Percentiles rank a stretch among this genome's conserved stretches.
Conservation (phyloP, 2,113 vertebrate genomes). For the Cavia aperea region DNA sequence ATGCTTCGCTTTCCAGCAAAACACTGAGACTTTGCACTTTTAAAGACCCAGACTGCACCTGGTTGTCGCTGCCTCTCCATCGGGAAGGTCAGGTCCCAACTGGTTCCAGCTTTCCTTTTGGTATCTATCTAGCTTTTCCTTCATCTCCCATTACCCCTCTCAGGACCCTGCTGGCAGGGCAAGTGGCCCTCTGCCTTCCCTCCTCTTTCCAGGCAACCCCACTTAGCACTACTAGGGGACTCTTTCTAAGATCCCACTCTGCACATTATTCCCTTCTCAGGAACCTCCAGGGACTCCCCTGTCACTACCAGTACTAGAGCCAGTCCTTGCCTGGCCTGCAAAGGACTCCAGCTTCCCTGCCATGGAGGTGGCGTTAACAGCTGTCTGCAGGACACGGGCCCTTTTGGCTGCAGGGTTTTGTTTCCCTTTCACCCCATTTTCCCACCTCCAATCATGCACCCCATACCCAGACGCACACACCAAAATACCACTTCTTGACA, state of each 20-base stretch:
- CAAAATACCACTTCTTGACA: neutral
- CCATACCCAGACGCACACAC: neutral
- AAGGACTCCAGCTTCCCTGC: neutral
- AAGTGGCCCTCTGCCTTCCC: neutral
- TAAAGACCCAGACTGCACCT: neutral
- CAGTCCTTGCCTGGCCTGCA: neutral
- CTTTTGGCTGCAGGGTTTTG: neutral
- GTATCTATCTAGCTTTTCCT: neutral
- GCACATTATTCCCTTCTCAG: neutral
- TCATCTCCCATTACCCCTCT: neutral
- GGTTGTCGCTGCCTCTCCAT: neutral
- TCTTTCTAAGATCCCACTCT: neutral
- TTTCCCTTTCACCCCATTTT: neutral
- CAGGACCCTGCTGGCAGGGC: neutral
- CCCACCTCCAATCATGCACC: neutral
- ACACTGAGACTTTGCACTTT: neutral
- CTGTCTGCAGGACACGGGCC: neutral
- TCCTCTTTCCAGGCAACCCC: neutral
- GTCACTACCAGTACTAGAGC: neutral
- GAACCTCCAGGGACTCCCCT: neutral
- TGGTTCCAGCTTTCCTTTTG: neutral
- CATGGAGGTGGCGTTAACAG: neutral
- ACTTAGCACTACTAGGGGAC: too few species aligned
- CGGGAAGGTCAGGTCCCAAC: neutral
- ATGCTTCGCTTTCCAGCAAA: neutral